These are phyloP conservation scores for Hypolimnas misippus DNA, from an alignment of 2,888 invertebrate genomes.

Conservation along the genomic window DNA sequence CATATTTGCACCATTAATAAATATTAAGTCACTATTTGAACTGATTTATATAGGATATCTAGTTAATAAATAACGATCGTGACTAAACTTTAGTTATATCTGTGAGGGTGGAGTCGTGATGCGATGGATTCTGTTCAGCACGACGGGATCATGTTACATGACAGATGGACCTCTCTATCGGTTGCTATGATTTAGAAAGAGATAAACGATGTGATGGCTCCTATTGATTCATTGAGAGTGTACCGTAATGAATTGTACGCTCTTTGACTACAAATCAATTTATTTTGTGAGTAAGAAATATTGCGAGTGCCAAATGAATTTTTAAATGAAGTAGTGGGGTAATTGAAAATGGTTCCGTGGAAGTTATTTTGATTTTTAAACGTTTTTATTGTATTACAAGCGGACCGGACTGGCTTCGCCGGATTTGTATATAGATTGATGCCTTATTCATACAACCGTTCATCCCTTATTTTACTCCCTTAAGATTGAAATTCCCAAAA, in stretches of 20 bases:
- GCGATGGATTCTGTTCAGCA: slow-evolving; percentile 44
- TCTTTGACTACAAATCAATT: slow-evolving; percentile 3
- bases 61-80: slow-evolving; percentile 74
- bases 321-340: neutral
- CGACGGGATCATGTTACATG: slow-evolving; percentile 36
- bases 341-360: no score
- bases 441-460: no score
- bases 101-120: slow-evolving; percentile 53
- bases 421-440: no score
- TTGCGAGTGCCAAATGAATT: neutral
- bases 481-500: no score
- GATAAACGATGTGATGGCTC: slow-evolving; percentile 40
- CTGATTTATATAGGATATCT: slow-evolving; percentile 50
- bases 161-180: slow-evolving; percentile 44
- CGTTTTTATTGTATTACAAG: no score
- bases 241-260: slow-evolving; percentile 13
- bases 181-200: slow-evolving; percentile 38
- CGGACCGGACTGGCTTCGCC: no score
- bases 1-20: slow-evolving; percentile 59
- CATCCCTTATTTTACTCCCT: no score
- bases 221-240: slow-evolving; percentile 57
- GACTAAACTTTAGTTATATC: slow-evolving; percentile 63
- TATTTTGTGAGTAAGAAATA: neutral
- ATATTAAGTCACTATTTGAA: slow-evolving; percentile 56
- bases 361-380: no score